Conservation (phyloP, 2,797 vertebrate species). For the Sus cebifrons region DNA sequence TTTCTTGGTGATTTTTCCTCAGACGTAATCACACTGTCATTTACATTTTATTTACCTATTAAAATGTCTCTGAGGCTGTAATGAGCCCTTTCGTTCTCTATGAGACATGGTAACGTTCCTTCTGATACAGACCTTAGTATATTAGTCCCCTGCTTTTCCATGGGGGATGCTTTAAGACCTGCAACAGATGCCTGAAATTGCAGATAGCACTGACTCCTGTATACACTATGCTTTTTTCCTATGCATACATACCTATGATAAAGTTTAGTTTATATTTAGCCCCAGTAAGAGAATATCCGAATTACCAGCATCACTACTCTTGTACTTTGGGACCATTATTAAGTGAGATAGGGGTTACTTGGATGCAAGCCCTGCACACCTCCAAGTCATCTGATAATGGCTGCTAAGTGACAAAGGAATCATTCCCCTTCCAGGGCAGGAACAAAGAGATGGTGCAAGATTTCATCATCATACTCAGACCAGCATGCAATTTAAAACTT, state of each 20-base stretch:
- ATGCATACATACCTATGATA: not conserved
- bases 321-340: not conserved
- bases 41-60: not conserved
- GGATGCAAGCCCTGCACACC: not conserved
- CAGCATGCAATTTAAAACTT: not conserved
- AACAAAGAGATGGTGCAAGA: not conserved
- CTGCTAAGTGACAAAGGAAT: not conserved
- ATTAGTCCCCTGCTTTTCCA: not conserved
- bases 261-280: not conserved
- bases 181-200: not conserved
- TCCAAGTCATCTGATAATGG: not conserved
- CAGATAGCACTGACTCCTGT: not conserved
- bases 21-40: not conserved
- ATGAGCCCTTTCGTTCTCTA: not conserved
- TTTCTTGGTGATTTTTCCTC: not conserved
- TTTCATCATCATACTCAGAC: not conserved
- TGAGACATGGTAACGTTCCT: not conserved
- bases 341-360: not conserved
- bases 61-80: not conserved
- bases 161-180: not conserved
- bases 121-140: not conserved
- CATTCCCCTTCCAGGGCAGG: not conserved
- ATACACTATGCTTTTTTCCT: not conserved
- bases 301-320: not conserved
- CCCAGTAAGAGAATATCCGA: not conserved